Conservation (phyloP, 2,888 invertebrate species). For the Xiphydria camelus region DNA sequence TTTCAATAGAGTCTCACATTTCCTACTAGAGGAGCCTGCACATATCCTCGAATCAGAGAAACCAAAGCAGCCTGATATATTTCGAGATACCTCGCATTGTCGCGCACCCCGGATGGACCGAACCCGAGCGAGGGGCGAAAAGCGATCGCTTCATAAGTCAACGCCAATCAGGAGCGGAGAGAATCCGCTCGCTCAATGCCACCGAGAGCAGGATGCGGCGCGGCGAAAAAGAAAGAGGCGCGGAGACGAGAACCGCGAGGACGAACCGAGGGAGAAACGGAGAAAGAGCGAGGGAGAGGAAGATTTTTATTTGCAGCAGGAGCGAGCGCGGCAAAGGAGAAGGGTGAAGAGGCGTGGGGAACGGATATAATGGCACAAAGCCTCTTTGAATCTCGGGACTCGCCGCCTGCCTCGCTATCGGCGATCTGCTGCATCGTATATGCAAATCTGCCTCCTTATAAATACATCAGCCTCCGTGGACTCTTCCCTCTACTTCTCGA, state of each 20-base stretch:
- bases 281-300: slow-evolving; percentile 20
- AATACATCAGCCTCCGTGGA: slow-evolving; percentile 53
- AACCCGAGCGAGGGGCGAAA: slow-evolving; percentile 19
- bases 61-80: too few species aligned
- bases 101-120: background rate
- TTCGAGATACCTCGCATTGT: background rate
- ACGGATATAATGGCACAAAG: slow-evolving; percentile 46
- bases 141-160: slow-evolving; percentile 49
- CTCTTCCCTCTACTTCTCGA: slow-evolving; percentile 6
- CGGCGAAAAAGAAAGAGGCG: background rate
- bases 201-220: too few species aligned
- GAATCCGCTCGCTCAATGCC: too few species aligned
- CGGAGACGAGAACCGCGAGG: slow-evolving; percentile 10
- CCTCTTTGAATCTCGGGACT: slow-evolving; percentile 50
- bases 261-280: slow-evolving; percentile 23
- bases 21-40: too few species aligned
- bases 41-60: too few species aligned
- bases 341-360: slow-evolving; percentile 20
- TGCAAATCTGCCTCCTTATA: slow-evolving; percentile 58
- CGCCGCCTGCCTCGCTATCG: slow-evolving; percentile 28
- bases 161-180: slow-evolving; percentile 37
- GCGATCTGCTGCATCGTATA: slow-evolving; percentile 49
- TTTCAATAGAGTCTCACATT: too few species aligned
- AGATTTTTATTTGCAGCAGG: slow-evolving; percentile 27
- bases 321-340: slow-evolving; percentile 17